phyloP scores from a whole-genome alignment of 2,888 invertebrate genomes.

The Cistogaster globosa region DNA sequence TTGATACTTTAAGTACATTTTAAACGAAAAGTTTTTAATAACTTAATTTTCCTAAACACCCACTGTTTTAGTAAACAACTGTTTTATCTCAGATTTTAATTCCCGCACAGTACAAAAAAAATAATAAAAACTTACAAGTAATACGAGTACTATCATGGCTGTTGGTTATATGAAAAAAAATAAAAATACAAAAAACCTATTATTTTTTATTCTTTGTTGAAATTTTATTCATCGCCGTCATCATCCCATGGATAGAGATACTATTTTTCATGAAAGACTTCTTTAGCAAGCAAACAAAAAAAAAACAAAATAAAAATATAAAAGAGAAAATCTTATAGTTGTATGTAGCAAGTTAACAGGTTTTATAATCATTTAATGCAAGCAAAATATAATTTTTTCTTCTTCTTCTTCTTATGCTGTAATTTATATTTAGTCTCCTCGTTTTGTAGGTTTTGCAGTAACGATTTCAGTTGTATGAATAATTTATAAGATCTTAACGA shows the following conservation, averaged over 20 bases:
- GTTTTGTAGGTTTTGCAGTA: neutral
- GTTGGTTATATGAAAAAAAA: slow-evolving; percentile 7
- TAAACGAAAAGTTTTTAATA: no score
- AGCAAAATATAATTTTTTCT: neutral
- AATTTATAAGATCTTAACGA: neutral
- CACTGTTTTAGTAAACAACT: neutral
- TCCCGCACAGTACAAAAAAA: neutral
- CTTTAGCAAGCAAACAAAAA: neutral
- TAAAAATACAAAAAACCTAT: neutral
- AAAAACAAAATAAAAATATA: no score
- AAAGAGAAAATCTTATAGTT: no score
- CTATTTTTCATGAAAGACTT: neutral
- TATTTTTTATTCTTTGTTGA: neutral
- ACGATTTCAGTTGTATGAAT: neutral
- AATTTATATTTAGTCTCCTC: neutral
- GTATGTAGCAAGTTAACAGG: neutral
- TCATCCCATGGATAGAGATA: neutral
- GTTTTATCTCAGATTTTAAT: neutral
- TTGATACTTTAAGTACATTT: no score
- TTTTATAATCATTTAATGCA: slow-evolving; percentile 20
- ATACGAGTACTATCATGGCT: neutral
- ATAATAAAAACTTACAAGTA: neutral
- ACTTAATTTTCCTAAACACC: neutral
- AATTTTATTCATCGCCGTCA: neutral
- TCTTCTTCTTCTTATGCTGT: neutral